A percentile compares a stretch with the other conserved stretches of the same genome.
phyloP scores from a whole-genome alignment of 2,797 vertebrate species.

The Rousettus madagascariensis region DNA sequence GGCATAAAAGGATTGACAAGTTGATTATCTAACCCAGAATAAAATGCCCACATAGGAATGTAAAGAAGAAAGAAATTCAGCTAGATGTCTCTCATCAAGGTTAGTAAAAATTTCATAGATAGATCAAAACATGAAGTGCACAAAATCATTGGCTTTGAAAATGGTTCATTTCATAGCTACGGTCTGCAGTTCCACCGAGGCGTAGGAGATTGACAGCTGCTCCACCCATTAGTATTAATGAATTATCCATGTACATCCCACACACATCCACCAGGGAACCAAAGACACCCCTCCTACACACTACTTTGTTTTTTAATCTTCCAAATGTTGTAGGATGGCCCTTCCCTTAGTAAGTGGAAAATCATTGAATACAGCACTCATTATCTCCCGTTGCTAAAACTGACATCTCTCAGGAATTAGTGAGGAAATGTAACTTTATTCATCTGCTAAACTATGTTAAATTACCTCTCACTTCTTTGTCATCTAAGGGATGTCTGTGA shows the following conservation, averaged over 20 bases:
- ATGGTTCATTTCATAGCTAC: conserved; percentile 15
- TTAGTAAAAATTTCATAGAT: conserved; percentile 31
- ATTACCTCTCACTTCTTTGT: neutral
- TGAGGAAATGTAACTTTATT: conserved; percentile 28
- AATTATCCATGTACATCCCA: conserved; percentile 48
- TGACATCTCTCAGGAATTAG: neutral
- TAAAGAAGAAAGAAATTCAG: conserved; percentile 44
- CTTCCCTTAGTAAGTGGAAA: conserved; percentile 53
- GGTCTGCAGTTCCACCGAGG: neutral
- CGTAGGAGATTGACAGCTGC: conserved; percentile 22
- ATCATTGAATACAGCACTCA: neutral
- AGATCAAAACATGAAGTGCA: conserved; percentile 13
- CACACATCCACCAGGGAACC: conserved; percentile 17
- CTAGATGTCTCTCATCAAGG: conserved; percentile 5
- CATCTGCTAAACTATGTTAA: neutral
- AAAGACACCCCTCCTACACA: conserved; percentile 36
- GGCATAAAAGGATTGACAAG: neutral
- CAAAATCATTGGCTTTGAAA: conserved; percentile 11
- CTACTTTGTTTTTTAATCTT: conserved; percentile 55
- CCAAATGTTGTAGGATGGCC: conserved; percentile 40
- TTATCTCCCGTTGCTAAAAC: neutral
- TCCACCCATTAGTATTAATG: conserved; percentile 59
- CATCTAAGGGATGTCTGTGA: neutral
- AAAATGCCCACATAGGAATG: neutral
- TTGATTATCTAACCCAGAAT: conserved; percentile 41